phyloP scores from a whole-genome alignment of 1,140 invertebrate species.

The Lithobius niger region DNA sequence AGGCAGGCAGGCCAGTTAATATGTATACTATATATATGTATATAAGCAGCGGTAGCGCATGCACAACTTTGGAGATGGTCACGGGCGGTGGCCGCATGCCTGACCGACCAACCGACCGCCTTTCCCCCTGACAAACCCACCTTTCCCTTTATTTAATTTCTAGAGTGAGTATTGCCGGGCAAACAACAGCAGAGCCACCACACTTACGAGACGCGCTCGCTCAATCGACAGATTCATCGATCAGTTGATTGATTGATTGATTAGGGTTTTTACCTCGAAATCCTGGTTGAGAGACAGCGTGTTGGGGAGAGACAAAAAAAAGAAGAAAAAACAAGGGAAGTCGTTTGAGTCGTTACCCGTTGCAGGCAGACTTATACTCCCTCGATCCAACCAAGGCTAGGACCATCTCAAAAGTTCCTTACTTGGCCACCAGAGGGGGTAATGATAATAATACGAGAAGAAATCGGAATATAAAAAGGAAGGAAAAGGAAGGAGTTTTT shows the following conservation, averaged over 20 bases:
- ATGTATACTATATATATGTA: constrained; percentile 1
- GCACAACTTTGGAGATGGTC: constrained; percentile 28
- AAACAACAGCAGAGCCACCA: not conserved
- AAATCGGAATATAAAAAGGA: constrained; percentile 12
- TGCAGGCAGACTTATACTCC: too few relatives aligned
- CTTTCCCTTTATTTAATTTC: too few relatives aligned
- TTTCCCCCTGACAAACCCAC: too few relatives aligned
- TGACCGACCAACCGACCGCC: not conserved
- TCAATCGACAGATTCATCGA: too few relatives aligned
- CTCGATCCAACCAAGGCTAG: constrained; percentile 36
- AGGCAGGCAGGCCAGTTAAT: constrained; percentile 6
- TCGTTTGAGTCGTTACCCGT: too few relatives aligned
- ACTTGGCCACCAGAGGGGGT: constrained; percentile 7
- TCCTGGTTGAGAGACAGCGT: constrained; percentile 36
- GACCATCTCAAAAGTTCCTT: constrained; percentile 96
- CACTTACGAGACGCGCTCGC: not conserved
- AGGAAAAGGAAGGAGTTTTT: not conserved
- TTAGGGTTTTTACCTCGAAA: constrained; percentile 56
- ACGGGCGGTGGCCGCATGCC: constrained; percentile 4
- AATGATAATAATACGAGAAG: constrained; percentile 15
- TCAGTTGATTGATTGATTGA: too few relatives aligned
- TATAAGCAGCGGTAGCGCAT: constrained; percentile 4
- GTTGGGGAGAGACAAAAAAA: constrained; percentile 39
- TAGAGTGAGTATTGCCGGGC: too few relatives aligned
- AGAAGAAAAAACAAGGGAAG: constrained; percentile 28